Base-by-base conservation (phyloP, 92 coral and sea anemone genomes). In the Siderastrea radians region DNA sequence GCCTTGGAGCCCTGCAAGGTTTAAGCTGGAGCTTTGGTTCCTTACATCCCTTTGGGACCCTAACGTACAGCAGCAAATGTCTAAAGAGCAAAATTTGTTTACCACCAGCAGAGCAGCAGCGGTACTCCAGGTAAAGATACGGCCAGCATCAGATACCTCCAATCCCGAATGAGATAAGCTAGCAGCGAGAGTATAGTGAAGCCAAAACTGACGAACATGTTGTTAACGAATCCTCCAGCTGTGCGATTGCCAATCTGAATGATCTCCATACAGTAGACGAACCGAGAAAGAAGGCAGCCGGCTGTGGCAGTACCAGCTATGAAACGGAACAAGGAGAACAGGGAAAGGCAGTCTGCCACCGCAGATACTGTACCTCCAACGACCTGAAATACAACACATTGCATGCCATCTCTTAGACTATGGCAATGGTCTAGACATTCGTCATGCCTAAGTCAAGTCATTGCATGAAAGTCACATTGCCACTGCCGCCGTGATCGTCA, bases 231-330 rank as follows among this genome's bases (percentile, higher is more conserved):
- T 2, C 98, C 98, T 47, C 89, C 96, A 6, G 92, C 95, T 1
- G 98, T 95, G 2, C 95, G 92, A 61, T 88, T 87, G 51, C 76
- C 82, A 3, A 93, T 86, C 60, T 85, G 76, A 11, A 94, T 80
- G 26, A 95, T 76, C 89, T 95, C 98, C 87, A 95, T 84, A 72
- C 96, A 95, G 92, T 93, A 95, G 78, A 95, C 98, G 74, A 91
- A 95, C 12, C 98, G 95, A 12, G 78, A 87, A 12, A 95, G 90
- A 84, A 95, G 84, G 44, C 95, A 89, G 43, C 98, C 98, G 12
- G 92, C 96, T 13, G 92, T 84, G n/a, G 93, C 98, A 8, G 88
- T 89, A 8, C 98, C 98, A 16, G 98, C 80, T 38, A 80, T 68
- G 79, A 95, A 93, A 64, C 98, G 98, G 63, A 93, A 88, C 38